phyloP scores from a whole-genome alignment of 2,113 vertebrate species.

The Pelmatolapia mariae region DNA sequence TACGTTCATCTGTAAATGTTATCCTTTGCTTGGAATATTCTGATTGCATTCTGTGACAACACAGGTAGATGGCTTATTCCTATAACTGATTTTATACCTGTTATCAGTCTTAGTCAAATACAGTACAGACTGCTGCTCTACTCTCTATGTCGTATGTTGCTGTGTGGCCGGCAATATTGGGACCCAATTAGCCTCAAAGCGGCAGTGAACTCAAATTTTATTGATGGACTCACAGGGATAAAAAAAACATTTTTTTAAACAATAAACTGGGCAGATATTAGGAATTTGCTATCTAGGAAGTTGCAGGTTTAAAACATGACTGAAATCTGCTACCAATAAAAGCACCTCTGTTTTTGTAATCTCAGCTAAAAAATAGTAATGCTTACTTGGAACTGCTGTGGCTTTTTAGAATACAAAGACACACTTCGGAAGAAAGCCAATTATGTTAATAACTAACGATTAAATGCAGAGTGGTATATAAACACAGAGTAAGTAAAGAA shows the following conservation, averaged over 20 bases:
- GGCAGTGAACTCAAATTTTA: not conserved
- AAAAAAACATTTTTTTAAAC: not conserved
- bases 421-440: not conserved
- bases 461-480: not conserved
- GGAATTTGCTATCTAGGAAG: not conserved
- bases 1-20: not conserved
- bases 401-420: not conserved
- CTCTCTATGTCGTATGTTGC: not conserved
- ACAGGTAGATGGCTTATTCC: not conserved
- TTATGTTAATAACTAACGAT: not conserved
- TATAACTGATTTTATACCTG: not conserved
- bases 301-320: not conserved
- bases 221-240: not conserved
- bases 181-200: not conserved
- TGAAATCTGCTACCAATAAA: not conserved
- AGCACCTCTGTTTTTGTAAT: not conserved
- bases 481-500: not conserved
- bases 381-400: not conserved
- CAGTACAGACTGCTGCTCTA: not conserved
- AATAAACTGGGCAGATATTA: not conserved
- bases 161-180: not conserved
- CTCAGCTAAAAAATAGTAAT: not conserved
- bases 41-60: not conserved
- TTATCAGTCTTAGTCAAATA: not conserved
- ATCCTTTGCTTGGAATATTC: not conserved